Conservation (phyloP, 2,888 invertebrate species). For the Pandemis corylana region DNA sequence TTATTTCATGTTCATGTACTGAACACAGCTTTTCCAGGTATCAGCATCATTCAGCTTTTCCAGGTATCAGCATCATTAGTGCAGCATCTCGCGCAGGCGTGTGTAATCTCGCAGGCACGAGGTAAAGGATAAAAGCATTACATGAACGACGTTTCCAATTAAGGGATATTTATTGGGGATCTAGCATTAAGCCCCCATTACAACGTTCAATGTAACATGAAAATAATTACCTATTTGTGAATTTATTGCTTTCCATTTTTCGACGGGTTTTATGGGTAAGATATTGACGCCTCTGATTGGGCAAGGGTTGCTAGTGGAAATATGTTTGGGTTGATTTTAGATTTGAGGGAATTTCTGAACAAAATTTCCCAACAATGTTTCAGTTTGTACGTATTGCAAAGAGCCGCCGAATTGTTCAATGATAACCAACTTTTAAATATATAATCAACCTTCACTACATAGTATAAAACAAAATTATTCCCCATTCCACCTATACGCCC, state of each 20-base stretch:
- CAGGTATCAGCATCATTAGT: constrained; percentile 26
- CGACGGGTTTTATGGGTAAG: background rate
- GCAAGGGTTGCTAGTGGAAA: background rate
- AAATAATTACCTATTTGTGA: constrained; percentile 39
- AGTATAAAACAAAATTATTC: no score
- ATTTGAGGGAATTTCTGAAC: background rate
- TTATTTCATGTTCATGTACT: no score
- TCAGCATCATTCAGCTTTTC: no score
- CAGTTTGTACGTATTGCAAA: no score
- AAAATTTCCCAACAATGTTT: no score
- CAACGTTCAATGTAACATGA: constrained; percentile 46
- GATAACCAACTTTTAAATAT: no score
- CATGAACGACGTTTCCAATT: constrained; percentile 65
- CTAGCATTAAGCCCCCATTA: constrained; percentile 51
- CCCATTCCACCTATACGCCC: no score
- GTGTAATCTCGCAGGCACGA: constrained; percentile 46
- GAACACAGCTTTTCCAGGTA: no score
- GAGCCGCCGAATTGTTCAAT: no score
- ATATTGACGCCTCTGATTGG: background rate
- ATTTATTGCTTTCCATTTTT: constrained; percentile 37
- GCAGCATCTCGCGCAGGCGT: constrained; percentile 29
- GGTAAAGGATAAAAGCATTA: constrained; percentile 56
- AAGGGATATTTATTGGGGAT: constrained; percentile 68
- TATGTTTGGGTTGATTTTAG: background rate
- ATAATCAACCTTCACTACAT: no score